A percentile compares a stretch with the other conserved stretches of the same genome.
Evolutionary conservation across 1,140 invertebrate species (phyloP).

Genomic region (Pristionchus pacificus): DNA sequence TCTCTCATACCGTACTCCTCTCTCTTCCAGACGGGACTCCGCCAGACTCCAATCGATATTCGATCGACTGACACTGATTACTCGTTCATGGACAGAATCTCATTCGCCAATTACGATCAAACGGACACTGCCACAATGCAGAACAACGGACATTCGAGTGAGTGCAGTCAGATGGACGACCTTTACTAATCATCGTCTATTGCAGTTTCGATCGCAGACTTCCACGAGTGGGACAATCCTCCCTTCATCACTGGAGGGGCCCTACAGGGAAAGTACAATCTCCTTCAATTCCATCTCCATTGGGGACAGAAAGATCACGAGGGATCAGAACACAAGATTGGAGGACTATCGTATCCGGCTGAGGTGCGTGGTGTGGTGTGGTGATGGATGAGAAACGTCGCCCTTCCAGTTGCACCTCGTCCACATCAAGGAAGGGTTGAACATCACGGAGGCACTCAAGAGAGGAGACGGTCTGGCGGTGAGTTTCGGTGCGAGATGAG

Average conservation of each 20-base stretch:
- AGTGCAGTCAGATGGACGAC: slow-evolving; percentile 11
- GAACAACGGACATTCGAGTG: slow-evolving; percentile 52
- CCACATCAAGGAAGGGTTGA: slow-evolving; percentile 49
- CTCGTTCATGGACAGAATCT: slow-evolving; percentile 40
- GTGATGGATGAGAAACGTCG: background rate
- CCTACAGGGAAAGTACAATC: slow-evolving; percentile 69
- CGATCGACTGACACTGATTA: slow-evolving; percentile 49
- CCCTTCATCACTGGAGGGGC: slow-evolving; percentile 66
- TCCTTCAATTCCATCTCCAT: slow-evolving; percentile 78
- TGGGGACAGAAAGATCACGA: slow-evolving; percentile 76
- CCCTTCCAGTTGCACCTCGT: slow-evolving; percentile 62
- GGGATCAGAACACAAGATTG: slow-evolving; percentile 83
- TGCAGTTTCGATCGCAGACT: slow-evolving; percentile 51
- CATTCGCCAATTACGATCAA: slow-evolving; percentile 51
- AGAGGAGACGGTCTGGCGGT: slow-evolving; percentile 53
- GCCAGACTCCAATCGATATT: slow-evolving; percentile 56
- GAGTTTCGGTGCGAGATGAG: background rate
- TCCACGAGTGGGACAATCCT: slow-evolving; percentile 49
- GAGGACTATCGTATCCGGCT: slow-evolving; percentile 63
- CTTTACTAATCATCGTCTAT: slow-evolving; percentile 19
- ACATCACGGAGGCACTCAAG: slow-evolving; percentile 23
- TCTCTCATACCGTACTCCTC: background rate
- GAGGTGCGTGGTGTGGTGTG: slow-evolving; percentile 38
- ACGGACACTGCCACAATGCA: slow-evolving; percentile 40
- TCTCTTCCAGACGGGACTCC: slow-evolving; percentile 33